Conservation (phyloP, 2,888 invertebrate genomes). For the Luperina testacea region DNA sequence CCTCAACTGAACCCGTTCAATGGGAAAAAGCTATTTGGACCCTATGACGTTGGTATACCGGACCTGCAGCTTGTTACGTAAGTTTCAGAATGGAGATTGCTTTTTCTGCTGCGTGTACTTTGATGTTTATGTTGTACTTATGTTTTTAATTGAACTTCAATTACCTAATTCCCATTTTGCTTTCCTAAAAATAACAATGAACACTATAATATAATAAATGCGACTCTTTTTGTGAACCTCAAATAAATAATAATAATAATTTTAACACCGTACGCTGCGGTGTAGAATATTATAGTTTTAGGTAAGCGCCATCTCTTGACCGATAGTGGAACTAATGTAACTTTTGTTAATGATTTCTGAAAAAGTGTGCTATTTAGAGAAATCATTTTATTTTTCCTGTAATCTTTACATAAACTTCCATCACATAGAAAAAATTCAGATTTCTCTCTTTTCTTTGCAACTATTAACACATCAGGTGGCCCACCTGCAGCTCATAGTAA, state of each 20-base stretch:
- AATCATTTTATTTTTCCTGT: too few relatives aligned
- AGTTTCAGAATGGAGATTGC: neutral
- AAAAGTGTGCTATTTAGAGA: too few relatives aligned
- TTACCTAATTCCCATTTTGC: neutral
- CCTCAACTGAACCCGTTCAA: slow-evolving; percentile 24
- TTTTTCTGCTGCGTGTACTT: neutral
- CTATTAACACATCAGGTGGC: neutral
- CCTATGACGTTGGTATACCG: slow-evolving; percentile 1
- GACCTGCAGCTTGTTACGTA: slow-evolving; percentile 5
- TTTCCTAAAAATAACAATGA: neutral
- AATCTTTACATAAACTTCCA: too few relatives aligned
- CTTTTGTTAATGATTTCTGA: too few relatives aligned
- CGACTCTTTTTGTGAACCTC: neutral
- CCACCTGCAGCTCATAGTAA: neutral
- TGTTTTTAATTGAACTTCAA: neutral
- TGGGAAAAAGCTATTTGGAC: neutral
- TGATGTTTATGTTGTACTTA: too few relatives aligned
- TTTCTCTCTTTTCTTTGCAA: too few relatives aligned
- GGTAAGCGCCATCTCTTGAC: too few relatives aligned
- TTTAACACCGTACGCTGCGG: too few relatives aligned
- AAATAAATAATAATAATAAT: neutral
- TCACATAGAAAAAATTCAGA: too few relatives aligned
- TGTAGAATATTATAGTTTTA: too few relatives aligned
- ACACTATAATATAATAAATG: neutral
- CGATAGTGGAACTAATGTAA: too few relatives aligned